Base-by-base conservation (phyloP, 2,888 invertebrate species). In the Cantharis flavilabris region DNA sequence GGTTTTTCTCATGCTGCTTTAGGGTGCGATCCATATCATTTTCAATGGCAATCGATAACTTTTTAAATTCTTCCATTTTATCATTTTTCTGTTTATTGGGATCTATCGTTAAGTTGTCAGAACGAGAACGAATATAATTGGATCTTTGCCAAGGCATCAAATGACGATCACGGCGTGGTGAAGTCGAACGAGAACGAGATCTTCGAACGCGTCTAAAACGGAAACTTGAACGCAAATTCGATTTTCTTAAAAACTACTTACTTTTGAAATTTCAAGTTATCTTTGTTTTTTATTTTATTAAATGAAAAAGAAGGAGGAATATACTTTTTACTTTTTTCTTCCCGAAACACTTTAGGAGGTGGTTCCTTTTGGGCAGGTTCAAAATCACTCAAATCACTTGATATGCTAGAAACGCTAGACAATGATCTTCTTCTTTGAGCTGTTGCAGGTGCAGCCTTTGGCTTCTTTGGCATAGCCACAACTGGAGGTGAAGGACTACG, bases 1-100 rank as follows among this genome's bases (percentile, higher is more conserved):
- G 97, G 85, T 95, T 94, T 84, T 94, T 94, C 85, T 96, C 94
- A 85, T 95, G 94, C 79, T 94, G 94, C 73, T 93, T 92, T 7
- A 94, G 89, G 0, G 91, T 90, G 79, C 93, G 92, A 73, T 92
- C 91, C 71, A 94, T 89, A 11, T 92, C 90, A 49, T 91, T 91
- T 81, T 92, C 91, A 0, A 90, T 90, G 0, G 88, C 88, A 13
- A 87, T 84, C 0, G 90, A 88, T 79, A 90, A 88, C 70, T 89
- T 90, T 18, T 86, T 87, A 10, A 89, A 91, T 67, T 92, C 87
- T 78, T 92, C 91, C 71, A 90, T 64, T 81, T 92, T 92, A 83
- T 91, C 86, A n/a, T 76, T 74, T 18, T 79, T 82, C 9, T 70
- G 82, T 84, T 82, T 88, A 84, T 72, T 83, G 71, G 2, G 87